Base-by-base conservation (phyloP, 1,140 invertebrate genomes). In the Laupala kohalensis region DNA sequence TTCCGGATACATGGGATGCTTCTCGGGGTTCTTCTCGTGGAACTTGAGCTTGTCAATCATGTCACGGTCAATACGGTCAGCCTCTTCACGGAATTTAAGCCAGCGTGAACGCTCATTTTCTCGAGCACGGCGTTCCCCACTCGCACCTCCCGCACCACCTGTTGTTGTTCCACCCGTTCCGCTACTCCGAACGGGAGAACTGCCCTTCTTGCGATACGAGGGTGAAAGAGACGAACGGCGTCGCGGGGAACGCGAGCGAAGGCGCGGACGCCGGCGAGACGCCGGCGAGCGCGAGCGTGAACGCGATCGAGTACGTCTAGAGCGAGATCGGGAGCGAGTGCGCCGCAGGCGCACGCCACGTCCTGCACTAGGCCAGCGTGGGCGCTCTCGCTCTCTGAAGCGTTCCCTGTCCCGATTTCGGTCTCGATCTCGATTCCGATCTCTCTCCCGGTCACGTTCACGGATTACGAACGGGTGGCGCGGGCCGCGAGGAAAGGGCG, bases 21-120 rank as follows among this genome's bases (percentile, higher is more conserved):
- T 93, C 76, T 94, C 92, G 0, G 92, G 92, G 79, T 92, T 91
- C 75, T 90, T 89, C 75, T 92, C 88, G 77, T 92, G 89, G 64
- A 90, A 89, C 72, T 88, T 87, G 0, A 90, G 84, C 75, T 80
- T 84, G 75, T 81, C 85, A 75, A 78, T 83, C 80, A 80, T 80
- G 78, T 81, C 84, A 77, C 77, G 82, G 73, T 84, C 81, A 29
- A 84, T 79, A 25, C 79, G 79, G 27, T 75, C 76, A 19, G 79
- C 72, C 24, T 82, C 76, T 73, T 78, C 78, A 63, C 78, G 78
- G 70, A 74, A 83, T 66, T 81, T 79, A 15, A 80, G 78, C 53
- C 76, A 73, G 71, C 78, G 79, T 30, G 69, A 67, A 71, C 77
- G 76, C 72, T 70, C 74, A n/a, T 9, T 12, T 26, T 62, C 70